Base-by-base conservation (phyloP, 2,113 vertebrate species). In the Neogale vison region DNA sequence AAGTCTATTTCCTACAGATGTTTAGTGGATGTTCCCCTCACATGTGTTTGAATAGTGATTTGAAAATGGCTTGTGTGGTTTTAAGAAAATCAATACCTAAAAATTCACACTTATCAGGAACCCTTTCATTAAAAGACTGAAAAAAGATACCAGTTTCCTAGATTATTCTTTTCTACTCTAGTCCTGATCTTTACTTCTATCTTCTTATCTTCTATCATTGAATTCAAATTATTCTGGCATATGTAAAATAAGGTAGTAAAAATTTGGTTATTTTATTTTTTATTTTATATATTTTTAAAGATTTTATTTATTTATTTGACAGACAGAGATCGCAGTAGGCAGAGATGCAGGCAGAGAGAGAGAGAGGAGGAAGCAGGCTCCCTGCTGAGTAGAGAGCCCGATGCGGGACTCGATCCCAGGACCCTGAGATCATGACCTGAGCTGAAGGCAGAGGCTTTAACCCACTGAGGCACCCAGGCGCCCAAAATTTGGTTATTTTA, bases 51-150 rank as follows among this genome's bases (percentile, higher is more conserved):
- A 79, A 88, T 10, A 94, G 61, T 83, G 26, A 29, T 85, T 88
- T 82, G 52, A 93, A 90, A 93, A 93, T 61, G 65, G 47, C 6
- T 92, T 61, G 17, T 29, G 93, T 83, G 81, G 45, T 93, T 88
- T 83, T 87, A 72, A 93, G 36, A 95, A 95, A 95, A 92, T 61
- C 29, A 69, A 84, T 63, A 88, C 10, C 50, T 93, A 34, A 91
- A 96, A 93, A 88, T 61, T 93, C 10, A 52, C 83, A 72, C 34
- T 93, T 83, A 77, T 6, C 18, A 93, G 52, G 31, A 90, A 95
- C 1, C 5, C 55, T 31, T 92, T 61, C 42, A 42, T 81, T 87
- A 42, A 72, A 87, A 76, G 21, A 42, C 89, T 83, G 31, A 52
- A 69, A 85, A 71, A 29, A 76, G 34, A 42, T 67, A 36, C 1